Percentiles rank a stretch among this genome's conserved stretches.
Conservation (phyloP, 2,888 invertebrate species). For the Metacarcinus magister region DNA sequence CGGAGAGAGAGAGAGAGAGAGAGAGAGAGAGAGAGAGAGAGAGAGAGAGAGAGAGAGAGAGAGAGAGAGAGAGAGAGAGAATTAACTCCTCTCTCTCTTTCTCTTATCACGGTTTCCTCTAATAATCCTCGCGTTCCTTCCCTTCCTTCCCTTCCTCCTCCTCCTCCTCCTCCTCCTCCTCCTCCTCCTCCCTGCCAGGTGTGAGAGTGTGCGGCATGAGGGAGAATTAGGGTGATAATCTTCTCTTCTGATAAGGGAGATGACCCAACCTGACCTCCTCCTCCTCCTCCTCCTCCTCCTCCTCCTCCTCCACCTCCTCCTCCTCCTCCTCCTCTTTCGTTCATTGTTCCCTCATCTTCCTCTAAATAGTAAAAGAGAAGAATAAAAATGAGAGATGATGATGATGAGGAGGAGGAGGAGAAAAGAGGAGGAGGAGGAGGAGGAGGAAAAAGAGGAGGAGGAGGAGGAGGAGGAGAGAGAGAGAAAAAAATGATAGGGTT, state of each 20-base stretch:
- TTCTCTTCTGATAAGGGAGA: not conserved
- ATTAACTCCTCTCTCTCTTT: not conserved
- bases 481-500: not conserved
- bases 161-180: not conserved
- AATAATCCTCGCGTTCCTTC: not conserved
- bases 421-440: not conserved
- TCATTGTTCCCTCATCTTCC: not conserved
- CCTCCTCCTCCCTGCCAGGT: not conserved
- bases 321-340: not conserved
- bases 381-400: not conserved
- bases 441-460: too few species aligned
- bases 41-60: slow-evolving; percentile 50
- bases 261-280: not conserved
- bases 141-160: not conserved
- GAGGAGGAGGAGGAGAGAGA: not conserved
- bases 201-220: not conserved
- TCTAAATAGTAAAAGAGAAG: not conserved
- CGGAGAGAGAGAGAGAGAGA: not conserved
- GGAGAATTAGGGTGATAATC: not conserved
- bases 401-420: not conserved
- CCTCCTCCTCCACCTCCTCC: not conserved
- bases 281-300: not conserved
- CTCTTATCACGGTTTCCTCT: not conserved
- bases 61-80: slow-evolving; percentile 37
- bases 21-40: not conserved